Evolutionary conservation across 2,888 invertebrate genomes (phyloP), one percentile per base, ranked within the genome.

Genomic region (Nomada ruficornis): DNA sequence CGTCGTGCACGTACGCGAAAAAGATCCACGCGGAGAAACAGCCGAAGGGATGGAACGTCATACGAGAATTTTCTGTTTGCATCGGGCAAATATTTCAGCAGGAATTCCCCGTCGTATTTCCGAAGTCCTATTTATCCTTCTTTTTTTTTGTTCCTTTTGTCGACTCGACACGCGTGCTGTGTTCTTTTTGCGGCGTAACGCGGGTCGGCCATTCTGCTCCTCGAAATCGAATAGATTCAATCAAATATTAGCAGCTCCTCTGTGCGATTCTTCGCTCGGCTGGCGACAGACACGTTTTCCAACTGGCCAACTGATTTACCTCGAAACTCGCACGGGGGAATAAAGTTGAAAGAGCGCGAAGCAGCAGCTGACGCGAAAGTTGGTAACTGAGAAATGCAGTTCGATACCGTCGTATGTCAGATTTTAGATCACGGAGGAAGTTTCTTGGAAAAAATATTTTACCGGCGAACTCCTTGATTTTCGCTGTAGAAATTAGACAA

Each of bases 11-110:
- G 36, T 83, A 85, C 77, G 70, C 77, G 77, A 73, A 74, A 88
- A 67, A 70, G 75, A 60, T 59, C 75, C 54, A 57, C 44, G 9
- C 44, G 64, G 71, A 23, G 36, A 52, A 13, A 47, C 23, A 11
- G 20, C 26, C 13, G 26, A 63, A 70, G 52, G 67, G 42, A 10
- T 13, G 36, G 63, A 4, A 73, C 81, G 84, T 77, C 42, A 57
- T 71, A 68, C 70, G 73, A 68, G 80, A 84, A 80, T 89, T 89
- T 87, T 86, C 88, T 86, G 84, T 89, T 90, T 90, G 89, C 76
- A 18, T 26, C 77, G 80, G 73, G 87, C 88, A 90, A 90, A 90
- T 89, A 90, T 89, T 90, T 89, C 89, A 88, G 65, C 76, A 62
- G 70, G 83, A 68, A 80, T 80, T 82, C 80, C 65, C 62, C 20